phyloP scores from a whole-genome alignment of 2,797 vertebrate species.

The Gephyroberyx darwinii region DNA sequence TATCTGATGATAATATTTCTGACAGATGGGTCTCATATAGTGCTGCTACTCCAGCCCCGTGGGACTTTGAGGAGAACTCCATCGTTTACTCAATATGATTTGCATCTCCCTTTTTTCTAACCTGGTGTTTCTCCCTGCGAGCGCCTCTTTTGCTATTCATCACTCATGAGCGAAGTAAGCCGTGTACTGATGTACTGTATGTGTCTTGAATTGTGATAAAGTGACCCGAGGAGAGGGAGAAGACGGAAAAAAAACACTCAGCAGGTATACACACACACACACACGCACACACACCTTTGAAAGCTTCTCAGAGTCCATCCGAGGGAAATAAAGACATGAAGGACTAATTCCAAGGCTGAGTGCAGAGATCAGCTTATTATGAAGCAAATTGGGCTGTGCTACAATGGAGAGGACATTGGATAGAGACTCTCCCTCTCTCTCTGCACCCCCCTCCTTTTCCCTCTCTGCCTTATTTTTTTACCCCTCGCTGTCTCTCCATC shows the following conservation, averaged over 20 bases:
- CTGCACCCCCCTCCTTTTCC: slow-evolving; percentile 7
- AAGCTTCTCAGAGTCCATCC: background rate
- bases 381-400: slow-evolving; percentile 22
- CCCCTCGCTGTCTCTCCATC: slow-evolving; percentile 10
- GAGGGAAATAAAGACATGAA: slow-evolving; percentile 10
- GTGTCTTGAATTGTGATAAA: slow-evolving; percentile 19
- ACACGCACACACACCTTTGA: background rate
- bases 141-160: background rate
- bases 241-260: background rate
- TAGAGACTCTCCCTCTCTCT: slow-evolving; percentile 15
- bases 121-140: slow-evolving; percentile 6
- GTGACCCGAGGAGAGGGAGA: background rate
- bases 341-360: slow-evolving; percentile 29
- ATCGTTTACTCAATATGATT: slow-evolving; percentile 6
- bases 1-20: background rate
- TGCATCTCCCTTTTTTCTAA: slow-evolving; percentile 3
- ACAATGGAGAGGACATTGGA: slow-evolving; percentile 30
- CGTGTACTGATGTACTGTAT: background rate
- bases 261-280: slow-evolving; percentile 4
- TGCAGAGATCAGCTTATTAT: slow-evolving; percentile 38
- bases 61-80: background rate
- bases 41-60: background rate
- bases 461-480: slow-evolving; percentile 16
- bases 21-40: background rate
- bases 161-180: slow-evolving; percentile 11